These are phyloP conservation scores for Drosophila sulfurigaster DNA, from an alignment of 1,140 invertebrate species.

Conservation along the genomic window DNA sequence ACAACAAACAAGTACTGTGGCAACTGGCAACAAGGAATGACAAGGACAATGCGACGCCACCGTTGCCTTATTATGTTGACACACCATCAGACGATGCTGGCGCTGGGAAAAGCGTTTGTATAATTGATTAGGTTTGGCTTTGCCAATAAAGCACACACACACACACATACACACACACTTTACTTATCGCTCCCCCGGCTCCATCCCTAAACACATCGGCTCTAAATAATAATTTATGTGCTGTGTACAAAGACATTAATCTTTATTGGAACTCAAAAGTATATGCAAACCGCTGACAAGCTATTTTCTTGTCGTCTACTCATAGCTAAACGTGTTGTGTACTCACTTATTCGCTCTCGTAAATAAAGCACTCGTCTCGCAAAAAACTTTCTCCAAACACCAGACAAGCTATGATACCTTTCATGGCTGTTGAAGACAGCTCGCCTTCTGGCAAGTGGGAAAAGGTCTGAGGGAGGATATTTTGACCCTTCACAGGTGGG, in stretches of 20 bases:
- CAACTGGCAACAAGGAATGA: constrained; percentile 1
- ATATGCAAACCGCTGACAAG: constrained; percentile 63
- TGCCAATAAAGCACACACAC: constrained; percentile 53
- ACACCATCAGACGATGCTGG: constrained; percentile 50
- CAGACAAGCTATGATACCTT: constrained; percentile 5
- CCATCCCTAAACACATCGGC: not conserved
- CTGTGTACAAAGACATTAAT: constrained; percentile 77
- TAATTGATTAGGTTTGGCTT: constrained; percentile 79
- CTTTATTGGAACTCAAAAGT: constrained; percentile 80
- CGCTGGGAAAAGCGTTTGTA: constrained; percentile 47
- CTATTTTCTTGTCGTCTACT: constrained; percentile 36
- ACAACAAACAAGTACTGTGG: no score
- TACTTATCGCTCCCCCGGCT: constrained; percentile 37
- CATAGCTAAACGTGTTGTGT: constrained; percentile 24
- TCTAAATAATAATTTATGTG: constrained; percentile 75
- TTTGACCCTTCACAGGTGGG: constrained; percentile 1
- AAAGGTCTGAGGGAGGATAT: not conserved
- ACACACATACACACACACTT: constrained; percentile 19
- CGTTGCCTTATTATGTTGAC: constrained; percentile 75
- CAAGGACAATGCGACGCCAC: constrained; percentile 36
- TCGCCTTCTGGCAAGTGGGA: no score
- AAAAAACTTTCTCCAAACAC: constrained; percentile 8
- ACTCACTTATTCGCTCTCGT: not conserved
- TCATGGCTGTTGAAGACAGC: not conserved
- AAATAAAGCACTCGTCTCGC: constrained; percentile 29